phyloP scores from a whole-genome alignment of 1,140 invertebrate genomes.

The Meteorus sp. region DNA sequence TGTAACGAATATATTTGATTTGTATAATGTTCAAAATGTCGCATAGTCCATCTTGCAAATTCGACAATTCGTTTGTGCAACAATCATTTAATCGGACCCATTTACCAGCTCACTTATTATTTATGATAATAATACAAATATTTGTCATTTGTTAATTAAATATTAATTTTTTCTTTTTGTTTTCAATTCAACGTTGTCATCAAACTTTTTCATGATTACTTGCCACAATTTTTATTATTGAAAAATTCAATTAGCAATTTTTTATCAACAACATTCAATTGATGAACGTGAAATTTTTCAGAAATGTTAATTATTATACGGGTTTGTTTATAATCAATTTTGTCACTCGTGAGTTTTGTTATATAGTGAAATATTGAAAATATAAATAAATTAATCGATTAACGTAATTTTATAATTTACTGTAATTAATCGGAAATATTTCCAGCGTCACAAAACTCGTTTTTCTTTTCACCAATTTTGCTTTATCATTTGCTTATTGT shows the following conservation, averaged over 20 bases:
- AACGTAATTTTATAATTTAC: not conserved
- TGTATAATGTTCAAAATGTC: too few species aligned
- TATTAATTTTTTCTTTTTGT: conserved; percentile 3
- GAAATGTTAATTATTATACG: too few species aligned
- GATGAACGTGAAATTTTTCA: too few species aligned
- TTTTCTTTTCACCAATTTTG: conserved; percentile 22
- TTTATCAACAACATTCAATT: too few species aligned
- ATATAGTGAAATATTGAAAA: too few species aligned
- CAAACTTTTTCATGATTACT: not conserved
- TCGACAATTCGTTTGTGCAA: too few species aligned
- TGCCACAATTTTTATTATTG: not conserved
- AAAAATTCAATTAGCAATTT: too few species aligned
- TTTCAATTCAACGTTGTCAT: conserved; percentile 10
- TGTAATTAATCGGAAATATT: not conserved
- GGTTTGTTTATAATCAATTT: too few species aligned
- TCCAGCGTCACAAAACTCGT: conserved; percentile 1
- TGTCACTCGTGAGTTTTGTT: too few species aligned
- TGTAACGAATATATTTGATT: too few species aligned
- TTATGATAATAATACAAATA: conserved; percentile 34
- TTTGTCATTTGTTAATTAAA: conserved; percentile 2
- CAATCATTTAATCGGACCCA: conserved; percentile 58
- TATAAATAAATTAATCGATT: too few species aligned
- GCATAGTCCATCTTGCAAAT: too few species aligned
- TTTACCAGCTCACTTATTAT: conserved; percentile 55
- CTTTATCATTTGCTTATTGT: conserved; percentile 57